These are phyloP conservation scores for Drosophila sulfurigaster DNA, from an alignment of 1,140 invertebrate genomes.

Conservation along the genomic window DNA sequence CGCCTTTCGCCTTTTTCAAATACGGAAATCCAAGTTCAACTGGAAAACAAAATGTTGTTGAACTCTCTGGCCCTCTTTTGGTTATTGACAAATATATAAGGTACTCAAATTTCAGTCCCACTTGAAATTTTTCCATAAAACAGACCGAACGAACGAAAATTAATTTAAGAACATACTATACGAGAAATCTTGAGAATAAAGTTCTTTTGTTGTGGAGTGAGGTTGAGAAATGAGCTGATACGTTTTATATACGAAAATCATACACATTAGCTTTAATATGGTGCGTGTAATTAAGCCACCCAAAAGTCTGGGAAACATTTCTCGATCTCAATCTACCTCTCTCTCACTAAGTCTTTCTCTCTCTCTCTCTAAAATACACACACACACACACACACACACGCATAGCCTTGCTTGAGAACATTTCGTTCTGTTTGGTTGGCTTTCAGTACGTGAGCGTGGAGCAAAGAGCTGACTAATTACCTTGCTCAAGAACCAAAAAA, in stretches of 20 bases:
- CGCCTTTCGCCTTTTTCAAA: not conserved
- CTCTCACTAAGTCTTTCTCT: constrained; percentile 24
- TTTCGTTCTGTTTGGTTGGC: constrained; percentile 69
- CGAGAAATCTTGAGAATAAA: constrained; percentile 19
- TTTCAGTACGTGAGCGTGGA: constrained; percentile 58
- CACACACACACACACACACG: constrained; percentile 18
- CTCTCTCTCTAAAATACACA: constrained; percentile 12
- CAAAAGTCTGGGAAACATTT: constrained; percentile 36
- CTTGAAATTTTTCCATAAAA: constrained; percentile 44
- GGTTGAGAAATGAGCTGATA: constrained; percentile 17
- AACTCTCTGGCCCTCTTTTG: constrained; percentile 57
- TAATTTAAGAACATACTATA: constrained; percentile 47
- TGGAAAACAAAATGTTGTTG: constrained; percentile 56
- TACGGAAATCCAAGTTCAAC: constrained; percentile 32
- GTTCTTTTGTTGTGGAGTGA: constrained; percentile 29
- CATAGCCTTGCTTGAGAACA: constrained; percentile 28
- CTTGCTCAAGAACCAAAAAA: constrained; percentile 39
- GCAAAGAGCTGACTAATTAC: constrained; percentile 71
- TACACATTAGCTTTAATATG: constrained; percentile 70
- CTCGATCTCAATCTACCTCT: constrained; percentile 21
- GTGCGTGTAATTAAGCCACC: constrained; percentile 58
- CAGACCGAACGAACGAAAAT: constrained; percentile 40
- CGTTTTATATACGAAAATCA: constrained; percentile 44
- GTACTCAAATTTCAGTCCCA: constrained; percentile 39
- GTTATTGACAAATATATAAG: constrained; percentile 34